Evolutionary conservation across 2,797 vertebrate genomes (phyloP).

Genomic region (Erithacus rubecula): DNA sequence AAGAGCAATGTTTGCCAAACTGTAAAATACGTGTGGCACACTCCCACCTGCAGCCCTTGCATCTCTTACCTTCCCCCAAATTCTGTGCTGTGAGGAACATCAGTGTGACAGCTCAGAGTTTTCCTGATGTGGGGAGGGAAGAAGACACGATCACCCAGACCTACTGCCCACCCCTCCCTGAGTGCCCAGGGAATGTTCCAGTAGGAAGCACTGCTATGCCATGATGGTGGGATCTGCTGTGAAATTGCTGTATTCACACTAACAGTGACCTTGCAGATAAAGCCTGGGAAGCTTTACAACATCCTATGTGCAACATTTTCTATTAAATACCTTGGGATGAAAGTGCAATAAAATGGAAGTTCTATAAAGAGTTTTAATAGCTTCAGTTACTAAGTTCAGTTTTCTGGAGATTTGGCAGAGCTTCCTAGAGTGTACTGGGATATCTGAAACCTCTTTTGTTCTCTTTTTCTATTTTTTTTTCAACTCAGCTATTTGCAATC

Average conservation of each 20-base stretch:
- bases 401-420: slow-evolving; percentile 32
- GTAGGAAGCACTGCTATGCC: not conserved
- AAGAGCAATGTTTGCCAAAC: not conserved
- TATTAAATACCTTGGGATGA: not conserved
- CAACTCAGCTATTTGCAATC: not conserved
- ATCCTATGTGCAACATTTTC: not conserved
- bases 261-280: not conserved
- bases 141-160: rapidly evolving
- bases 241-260: not conserved
- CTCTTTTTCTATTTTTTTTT: not conserved
- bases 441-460: slow-evolving; percentile 53
- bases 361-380: slow-evolving; percentile 54
- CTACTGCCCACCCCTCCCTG: rapidly evolving
- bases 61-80: not conserved
- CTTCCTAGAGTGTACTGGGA: slow-evolving; percentile 20
- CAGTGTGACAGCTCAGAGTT: not conserved
- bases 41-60: not conserved
- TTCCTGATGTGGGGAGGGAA: not conserved
- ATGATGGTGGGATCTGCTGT: rapidly evolving
- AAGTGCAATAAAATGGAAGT: slow-evolving; percentile 28
- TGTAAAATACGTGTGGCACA: rapidly evolving
- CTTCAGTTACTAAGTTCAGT: slow-evolving; percentile 24
- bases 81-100: not conserved
- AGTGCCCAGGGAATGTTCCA: rapidly evolving
- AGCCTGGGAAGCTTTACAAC: not conserved